These are phyloP conservation scores for Capromys pilorides DNA, from an alignment of 2,797 vertebrate species.

Conservation along the genomic window DNA sequence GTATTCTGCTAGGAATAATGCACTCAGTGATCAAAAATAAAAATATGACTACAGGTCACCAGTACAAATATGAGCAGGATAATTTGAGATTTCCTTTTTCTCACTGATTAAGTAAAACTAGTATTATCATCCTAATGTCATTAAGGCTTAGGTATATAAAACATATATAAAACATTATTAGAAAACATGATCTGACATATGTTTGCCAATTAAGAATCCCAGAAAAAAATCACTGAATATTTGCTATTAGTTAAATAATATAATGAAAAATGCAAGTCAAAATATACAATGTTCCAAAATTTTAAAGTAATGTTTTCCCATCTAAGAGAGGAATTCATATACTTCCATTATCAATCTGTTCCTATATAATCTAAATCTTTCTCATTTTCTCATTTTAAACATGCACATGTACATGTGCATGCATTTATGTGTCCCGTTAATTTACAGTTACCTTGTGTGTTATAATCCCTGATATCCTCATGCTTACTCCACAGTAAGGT, in stretches of 20 bases:
- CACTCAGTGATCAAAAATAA: background rate
- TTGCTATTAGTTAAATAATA: conserved; percentile 35
- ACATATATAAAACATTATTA: background rate
- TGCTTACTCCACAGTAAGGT: background rate
- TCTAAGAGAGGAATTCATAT: background rate
- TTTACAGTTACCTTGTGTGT: background rate
- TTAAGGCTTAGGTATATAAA: conserved; percentile 25
- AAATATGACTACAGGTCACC: background rate
- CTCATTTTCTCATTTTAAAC: background rate
- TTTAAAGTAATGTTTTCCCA: background rate
- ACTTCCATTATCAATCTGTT: background rate
- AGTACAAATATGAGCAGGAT: conserved; percentile 7
- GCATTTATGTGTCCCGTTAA: background rate
- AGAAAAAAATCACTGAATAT: background rate
- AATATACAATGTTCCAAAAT: background rate
- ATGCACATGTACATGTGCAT: background rate
- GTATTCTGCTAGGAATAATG: conserved; percentile 25
- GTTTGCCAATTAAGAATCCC: background rate
- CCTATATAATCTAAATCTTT: background rate
- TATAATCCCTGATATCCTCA: background rate
- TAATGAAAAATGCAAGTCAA: background rate
- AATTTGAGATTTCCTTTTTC: conserved; percentile 20
- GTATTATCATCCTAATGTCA: background rate
- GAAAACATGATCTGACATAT: background rate
- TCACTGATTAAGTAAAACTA: background rate